Evolutionary conservation across 2,113 vertebrate species (phyloP).

Genomic region (Osmerus mordax): DNA sequence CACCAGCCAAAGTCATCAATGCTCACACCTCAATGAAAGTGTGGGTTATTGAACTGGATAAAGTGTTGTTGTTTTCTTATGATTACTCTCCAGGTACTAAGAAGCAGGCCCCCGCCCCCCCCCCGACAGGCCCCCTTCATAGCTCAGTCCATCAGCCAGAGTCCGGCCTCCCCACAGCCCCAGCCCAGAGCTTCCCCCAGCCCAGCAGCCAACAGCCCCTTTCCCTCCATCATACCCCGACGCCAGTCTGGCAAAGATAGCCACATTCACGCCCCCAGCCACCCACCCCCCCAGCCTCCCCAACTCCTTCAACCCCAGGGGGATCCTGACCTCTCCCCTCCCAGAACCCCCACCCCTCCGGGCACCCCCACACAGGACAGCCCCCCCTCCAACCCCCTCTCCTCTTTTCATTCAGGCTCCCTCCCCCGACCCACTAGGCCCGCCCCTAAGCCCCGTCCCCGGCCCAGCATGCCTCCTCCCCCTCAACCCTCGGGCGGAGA

Average conservation of each 20-base stretch:
- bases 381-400: slow-evolving; percentile 15
- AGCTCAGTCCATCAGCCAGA: slow-evolving; percentile 63
- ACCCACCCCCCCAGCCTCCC: slow-evolving; percentile 75
- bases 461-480: slow-evolving; percentile 86
- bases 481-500: slow-evolving; percentile 75
- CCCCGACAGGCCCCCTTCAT: slow-evolving; percentile 80
- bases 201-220: slow-evolving; percentile 47
- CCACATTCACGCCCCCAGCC: slow-evolving; percentile 83
- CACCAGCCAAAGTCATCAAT: no score
- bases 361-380: slow-evolving; percentile 74
- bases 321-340: slow-evolving; percentile 75
- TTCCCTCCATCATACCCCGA: slow-evolving; percentile 71
- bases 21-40: not conserved
- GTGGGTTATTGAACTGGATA: not conserved
- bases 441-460: slow-evolving; percentile 81
- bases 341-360: slow-evolving; percentile 84
- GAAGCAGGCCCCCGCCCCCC: slow-evolving; percentile 92
- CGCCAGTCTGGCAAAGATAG: slow-evolving; percentile 76
- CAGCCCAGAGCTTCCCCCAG: slow-evolving; percentile 41
- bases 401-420: slow-evolving; percentile 65
- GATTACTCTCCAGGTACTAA: slow-evolving; percentile 78
- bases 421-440: slow-evolving; percentile 81
- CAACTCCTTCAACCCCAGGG: slow-evolving; percentile 66
- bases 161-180: slow-evolving; percentile 49
- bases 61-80: not conserved